phyloP scores from a whole-genome alignment of 2,888 invertebrate genomes.

The Sminthurinus aureus region DNA sequence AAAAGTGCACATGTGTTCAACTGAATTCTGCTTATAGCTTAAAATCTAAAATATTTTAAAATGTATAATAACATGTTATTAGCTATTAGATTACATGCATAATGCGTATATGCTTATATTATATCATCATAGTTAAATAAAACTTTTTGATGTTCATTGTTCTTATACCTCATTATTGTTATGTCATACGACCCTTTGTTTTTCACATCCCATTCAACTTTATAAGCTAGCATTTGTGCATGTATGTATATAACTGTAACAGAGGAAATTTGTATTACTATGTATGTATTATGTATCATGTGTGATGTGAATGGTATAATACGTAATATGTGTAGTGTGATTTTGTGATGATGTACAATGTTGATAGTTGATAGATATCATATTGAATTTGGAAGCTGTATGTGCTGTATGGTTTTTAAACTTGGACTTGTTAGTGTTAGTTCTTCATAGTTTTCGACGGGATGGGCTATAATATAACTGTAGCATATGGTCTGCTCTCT shows the following conservation, averaged over 20 bases:
- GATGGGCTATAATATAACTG: not conserved
- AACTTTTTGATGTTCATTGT: too few relatives aligned
- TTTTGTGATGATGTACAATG: not conserved
- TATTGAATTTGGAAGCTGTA: not conserved
- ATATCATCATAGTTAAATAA: not conserved
- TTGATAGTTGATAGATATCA: slow-evolving; percentile 1
- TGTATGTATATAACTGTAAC: too few relatives aligned
- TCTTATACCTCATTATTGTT: too few relatives aligned
- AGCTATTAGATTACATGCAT: not conserved
- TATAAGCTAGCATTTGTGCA: too few relatives aligned
- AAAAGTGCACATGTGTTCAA: not conserved
- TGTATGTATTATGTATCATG: too few relatives aligned
- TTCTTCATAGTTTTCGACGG: not conserved
- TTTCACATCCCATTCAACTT: too few relatives aligned
- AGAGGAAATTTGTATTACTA: too few relatives aligned
- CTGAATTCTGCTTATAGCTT: not conserved
- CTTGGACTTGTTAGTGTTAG: not conserved
- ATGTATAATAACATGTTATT: too few relatives aligned
- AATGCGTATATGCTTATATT: not conserved
- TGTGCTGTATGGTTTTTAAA: not conserved
- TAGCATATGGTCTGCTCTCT: slow-evolving; percentile 10
- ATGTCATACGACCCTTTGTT: too few relatives aligned
- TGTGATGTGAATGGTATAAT: too few relatives aligned
- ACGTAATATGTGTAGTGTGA: too few relatives aligned
- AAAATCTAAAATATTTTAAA: too few relatives aligned